These are phyloP conservation scores for Aquatica leii DNA, from an alignment of 2,888 invertebrate species.

Conservation along the genomic window DNA sequence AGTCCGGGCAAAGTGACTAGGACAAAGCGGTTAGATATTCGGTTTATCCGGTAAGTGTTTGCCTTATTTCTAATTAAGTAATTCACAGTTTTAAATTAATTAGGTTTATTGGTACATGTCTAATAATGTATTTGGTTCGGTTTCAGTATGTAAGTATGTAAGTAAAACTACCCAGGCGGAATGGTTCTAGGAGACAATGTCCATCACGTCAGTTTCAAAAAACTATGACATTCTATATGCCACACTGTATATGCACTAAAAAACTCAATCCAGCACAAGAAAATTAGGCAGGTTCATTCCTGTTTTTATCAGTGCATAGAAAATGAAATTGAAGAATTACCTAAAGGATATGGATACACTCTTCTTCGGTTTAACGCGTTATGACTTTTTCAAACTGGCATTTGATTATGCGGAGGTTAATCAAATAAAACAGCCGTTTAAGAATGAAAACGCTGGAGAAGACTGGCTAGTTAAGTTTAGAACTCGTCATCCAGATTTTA, in stretches of 20 bases:
- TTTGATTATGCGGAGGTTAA: constrained; percentile 40
- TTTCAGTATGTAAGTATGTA: background rate
- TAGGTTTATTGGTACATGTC: background rate
- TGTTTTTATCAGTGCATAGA: no score
- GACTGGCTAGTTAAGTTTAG: constrained; percentile 42
- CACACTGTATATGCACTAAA: no score
- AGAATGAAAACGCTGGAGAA: constrained; percentile 37
- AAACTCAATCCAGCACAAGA: no score
- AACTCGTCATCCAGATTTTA: constrained; percentile 38
- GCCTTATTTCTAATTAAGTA: background rate
- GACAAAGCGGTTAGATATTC: background rate
- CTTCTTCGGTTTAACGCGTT: constrained; percentile 27
- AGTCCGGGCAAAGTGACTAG: background rate
- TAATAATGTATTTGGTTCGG: background rate
- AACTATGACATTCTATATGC: constrained; percentile 18
- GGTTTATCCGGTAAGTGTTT: no score
- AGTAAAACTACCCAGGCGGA: background rate
- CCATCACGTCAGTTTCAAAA: constrained; percentile 10
- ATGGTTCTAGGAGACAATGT: background rate
- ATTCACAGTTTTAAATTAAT: background rate
- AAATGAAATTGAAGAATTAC: constrained; percentile 35
- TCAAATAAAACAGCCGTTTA: constrained; percentile 36
- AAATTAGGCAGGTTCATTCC: constrained; percentile 35
- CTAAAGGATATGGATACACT: constrained; percentile 12
- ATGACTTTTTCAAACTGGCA: constrained; percentile 30